phyloP scores from a whole-genome alignment of 2,113 vertebrate species.

The Austrofundulus limnaeus region DNA sequence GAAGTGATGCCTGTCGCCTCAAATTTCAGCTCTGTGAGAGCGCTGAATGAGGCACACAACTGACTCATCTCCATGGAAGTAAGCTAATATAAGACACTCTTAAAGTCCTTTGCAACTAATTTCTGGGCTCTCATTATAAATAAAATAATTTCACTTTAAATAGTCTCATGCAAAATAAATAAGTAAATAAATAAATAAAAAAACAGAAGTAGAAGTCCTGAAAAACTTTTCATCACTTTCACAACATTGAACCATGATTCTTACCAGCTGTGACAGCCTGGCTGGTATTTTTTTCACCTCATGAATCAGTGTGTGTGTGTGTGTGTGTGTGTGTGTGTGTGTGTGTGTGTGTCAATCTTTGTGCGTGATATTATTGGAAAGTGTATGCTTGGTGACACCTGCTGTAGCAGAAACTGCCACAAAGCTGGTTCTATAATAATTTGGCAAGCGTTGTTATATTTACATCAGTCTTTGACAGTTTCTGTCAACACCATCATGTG shows the following conservation, averaged over 20 bases:
- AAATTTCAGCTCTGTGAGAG: constrained; percentile 40
- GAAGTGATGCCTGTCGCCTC: constrained; percentile 70
- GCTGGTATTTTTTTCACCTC: background rate
- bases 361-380: background rate
- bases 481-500: background rate
- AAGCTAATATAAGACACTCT: background rate
- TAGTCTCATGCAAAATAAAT: no score
- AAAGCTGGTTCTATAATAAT: background rate
- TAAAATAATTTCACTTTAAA: background rate
- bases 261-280: background rate
- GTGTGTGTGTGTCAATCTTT: background rate
- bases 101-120: no score
- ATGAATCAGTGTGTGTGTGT: constrained; percentile 1
- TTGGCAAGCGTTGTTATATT: constrained; percentile 1
- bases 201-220: background rate
- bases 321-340: constrained; percentile 4
- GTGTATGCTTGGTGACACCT: background rate
- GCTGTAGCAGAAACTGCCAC: background rate
- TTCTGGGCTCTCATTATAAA: background rate
- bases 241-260: background rate
- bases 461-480: background rate
- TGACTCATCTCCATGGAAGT: constrained; percentile 6
- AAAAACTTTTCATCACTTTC: background rate
- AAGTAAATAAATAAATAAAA: no score
- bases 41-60: constrained; percentile 10